Evolutionary conservation across 1,140 invertebrate species (phyloP).

Genomic region (Thaumetopoea pityocampa): DNA sequence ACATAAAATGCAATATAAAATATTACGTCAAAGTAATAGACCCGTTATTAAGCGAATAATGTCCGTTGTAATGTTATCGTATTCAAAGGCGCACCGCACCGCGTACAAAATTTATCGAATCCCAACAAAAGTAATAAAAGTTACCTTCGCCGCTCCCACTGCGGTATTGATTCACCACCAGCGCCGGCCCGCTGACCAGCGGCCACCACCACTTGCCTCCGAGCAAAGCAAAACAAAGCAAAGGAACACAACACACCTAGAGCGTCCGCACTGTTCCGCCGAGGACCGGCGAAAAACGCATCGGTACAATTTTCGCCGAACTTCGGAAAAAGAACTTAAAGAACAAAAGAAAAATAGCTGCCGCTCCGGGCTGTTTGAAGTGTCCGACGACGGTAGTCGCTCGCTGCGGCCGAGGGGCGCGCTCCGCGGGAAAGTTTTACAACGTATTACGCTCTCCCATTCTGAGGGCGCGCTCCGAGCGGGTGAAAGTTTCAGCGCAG

Average conservation of each 20-base stretch:
- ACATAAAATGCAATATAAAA: too few relatives aligned
- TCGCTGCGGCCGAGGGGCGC: constrained; percentile 18
- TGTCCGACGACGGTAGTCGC: constrained; percentile 3
- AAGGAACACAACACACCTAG: constrained; percentile 53
- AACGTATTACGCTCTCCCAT: constrained; percentile 53
- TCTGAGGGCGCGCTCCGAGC: constrained; percentile 43
- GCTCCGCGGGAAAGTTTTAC: constrained; percentile 63
- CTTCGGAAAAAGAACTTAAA: constrained; percentile 40
- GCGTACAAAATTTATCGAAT: too few relatives aligned
- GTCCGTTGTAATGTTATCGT: too few relatives aligned
- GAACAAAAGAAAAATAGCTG: constrained; percentile 42
- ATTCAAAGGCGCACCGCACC: too few relatives aligned
- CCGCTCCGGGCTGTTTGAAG: constrained; percentile 11
- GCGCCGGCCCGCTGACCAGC: constrained; percentile 44
- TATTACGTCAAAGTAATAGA: too few relatives aligned
- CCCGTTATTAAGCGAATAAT: too few relatives aligned
- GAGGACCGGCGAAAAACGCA: constrained; percentile 43
- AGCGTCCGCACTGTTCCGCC: constrained; percentile 47
- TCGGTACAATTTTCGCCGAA: constrained; percentile 45
- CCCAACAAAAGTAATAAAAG: constrained; percentile 35
- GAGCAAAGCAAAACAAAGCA: constrained; percentile 62
- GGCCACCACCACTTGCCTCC: constrained; percentile 43
- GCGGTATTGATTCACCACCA: constrained; percentile 70
- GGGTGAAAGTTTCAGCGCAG: constrained; percentile 57
- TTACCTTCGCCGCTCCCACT: constrained; percentile 68